Base-by-base conservation (phyloP, 2,113 vertebrate species). In the Dinomys branickii region DNA sequence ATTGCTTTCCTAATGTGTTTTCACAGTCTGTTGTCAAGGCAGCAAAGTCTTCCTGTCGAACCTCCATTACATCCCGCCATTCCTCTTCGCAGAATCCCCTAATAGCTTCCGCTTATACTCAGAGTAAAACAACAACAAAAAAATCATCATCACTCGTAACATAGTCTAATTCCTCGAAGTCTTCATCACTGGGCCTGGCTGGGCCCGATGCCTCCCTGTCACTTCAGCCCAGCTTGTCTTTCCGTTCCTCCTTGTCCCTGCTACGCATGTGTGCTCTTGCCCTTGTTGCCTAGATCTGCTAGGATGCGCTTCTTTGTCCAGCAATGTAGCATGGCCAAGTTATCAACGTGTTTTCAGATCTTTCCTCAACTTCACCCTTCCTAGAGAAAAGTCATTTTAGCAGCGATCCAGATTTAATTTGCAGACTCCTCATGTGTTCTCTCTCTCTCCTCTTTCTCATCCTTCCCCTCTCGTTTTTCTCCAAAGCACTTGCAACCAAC, bases 201-300 rank as follows among this genome's bases (percentile, higher is more conserved):
- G 17, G 47, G 47, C 47, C 47, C 47, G 9, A 50, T 22, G 24
- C 7, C 33, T 63, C 85, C 14, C 56, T 50, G 33, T 61, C 35
- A 69, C 10, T 50, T 2, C 11, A 28, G 8, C 30, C 1, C 3
- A 59, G 1, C 3, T 3, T 52, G 1, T 28, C 73, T 69, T 20
- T 30, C 20, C 83, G 22, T 16, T 33, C 47, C 33, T 85, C 50
- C 33, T 94, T 93, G 47, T 44, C 47, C 1, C 61, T 84, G 7
- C 9, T 7, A 16, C 3, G 3, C 5, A 1, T 50, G 20, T 33
- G n/a, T 4, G 24, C 0, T 7, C 38, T 86, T 58, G 3, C 4
- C 30, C 12, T 33, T 26, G 5, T 24, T 56, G 10, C 12, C 78
- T 65, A 69, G 28, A 44, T 54, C 56, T 9, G 26, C 30, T 80